Conservation (phyloP, 2,113 vertebrate genomes). For the Dicentrarchus labrax region DNA sequence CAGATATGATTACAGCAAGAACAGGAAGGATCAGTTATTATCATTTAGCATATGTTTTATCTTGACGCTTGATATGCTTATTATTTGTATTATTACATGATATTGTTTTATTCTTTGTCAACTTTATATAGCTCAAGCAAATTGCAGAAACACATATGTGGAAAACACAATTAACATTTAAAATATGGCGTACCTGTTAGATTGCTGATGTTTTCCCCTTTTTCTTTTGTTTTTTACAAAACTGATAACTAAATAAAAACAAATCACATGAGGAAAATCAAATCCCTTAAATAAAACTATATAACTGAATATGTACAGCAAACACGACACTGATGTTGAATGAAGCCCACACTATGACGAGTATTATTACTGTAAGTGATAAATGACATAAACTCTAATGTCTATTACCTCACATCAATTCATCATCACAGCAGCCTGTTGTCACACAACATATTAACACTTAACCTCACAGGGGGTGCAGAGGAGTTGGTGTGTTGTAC, state of each 20-base stretch:
- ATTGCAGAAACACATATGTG: not conserved
- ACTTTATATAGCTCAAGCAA: not conserved
- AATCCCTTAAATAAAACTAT: not conserved
- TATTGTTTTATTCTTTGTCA: not conserved
- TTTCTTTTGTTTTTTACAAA: not conserved
- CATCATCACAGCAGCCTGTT: constrained; percentile 15
- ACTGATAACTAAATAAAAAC: not conserved
- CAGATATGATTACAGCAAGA: not conserved
- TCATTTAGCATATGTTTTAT: not conserved
- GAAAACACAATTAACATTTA: not conserved
- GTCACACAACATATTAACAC: not conserved
- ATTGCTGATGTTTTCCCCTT: not conserved
- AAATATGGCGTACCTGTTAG: not conserved
- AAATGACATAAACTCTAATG: constrained; percentile 9
- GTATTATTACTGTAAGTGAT: constrained; percentile 2
- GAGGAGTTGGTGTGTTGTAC: not conserved
- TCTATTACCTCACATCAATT: constrained; percentile 1
- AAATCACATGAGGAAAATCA: not conserved
- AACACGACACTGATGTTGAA: not conserved
- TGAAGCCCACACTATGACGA: not conserved
- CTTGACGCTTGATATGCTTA: not conserved
- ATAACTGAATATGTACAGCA: not conserved
- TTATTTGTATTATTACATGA: not conserved
- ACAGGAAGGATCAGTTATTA: not conserved
- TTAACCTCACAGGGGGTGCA: not conserved